phyloP scores from a whole-genome alignment of 2,888 invertebrate species.

The Rhaphigaster nebulosa region DNA sequence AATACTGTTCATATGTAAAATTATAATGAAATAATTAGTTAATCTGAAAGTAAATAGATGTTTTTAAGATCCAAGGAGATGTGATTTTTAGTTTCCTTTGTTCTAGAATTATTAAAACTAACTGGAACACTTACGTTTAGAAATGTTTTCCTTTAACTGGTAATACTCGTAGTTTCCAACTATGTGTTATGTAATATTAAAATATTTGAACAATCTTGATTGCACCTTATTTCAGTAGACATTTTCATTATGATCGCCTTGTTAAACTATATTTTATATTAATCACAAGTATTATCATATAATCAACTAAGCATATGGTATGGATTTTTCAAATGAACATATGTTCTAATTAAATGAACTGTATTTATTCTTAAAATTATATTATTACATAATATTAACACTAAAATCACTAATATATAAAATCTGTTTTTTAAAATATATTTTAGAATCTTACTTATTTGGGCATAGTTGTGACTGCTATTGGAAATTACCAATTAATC shows the following conservation, averaged over 20 bases:
- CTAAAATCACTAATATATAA: too few species aligned
- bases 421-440: too few species aligned
- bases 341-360: background rate
- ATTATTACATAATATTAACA: background rate
- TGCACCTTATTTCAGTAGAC: background rate
- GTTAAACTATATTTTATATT: background rate
- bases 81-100: background rate
- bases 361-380: background rate
- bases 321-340: background rate
- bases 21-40: background rate
- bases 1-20: background rate
- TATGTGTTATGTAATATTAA: background rate
- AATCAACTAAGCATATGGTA: background rate
- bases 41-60: background rate
- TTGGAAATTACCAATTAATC: too few species aligned
- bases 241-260: background rate
- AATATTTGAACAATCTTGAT: background rate
- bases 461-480: too few species aligned
- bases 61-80: background rate
- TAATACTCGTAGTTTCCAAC: background rate
- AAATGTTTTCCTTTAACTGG: background rate
- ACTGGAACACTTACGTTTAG: background rate
- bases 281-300: background rate
- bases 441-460: too few species aligned
- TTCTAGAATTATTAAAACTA: background rate